Evolutionary conservation across 2,797 vertebrate species (phyloP), one percentile per base, ranked within the genome.

Genomic region (Hydrocynus forskahlii): DNA sequence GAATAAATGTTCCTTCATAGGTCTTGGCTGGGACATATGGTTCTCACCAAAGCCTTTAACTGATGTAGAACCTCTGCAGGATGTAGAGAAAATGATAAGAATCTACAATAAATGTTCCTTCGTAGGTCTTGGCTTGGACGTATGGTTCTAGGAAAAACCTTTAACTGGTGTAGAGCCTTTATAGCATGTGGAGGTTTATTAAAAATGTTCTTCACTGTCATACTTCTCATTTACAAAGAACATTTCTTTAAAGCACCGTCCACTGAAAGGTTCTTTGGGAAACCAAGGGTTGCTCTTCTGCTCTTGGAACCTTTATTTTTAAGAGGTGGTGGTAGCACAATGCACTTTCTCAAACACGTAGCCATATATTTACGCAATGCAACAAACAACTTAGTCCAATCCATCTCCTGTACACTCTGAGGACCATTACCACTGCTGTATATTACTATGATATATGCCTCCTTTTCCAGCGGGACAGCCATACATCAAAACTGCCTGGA

Each of bases 401-500:
- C 74, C 52, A 83, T 85, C 84, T 66, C 71, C 40, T 67, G 72
- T 68, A 79, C 64, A 52, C 72, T 80, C 79, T 69, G 67, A 81
- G 74, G 63, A 75, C 69, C 76, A 81, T 88, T 84, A 85, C 76
- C 64, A 76, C 67, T 76, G 68, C 25, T 75, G 60, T 52, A 62
- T 57, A 73, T 83, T 83, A 81, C 85, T 79, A 66, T 78, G 76
- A 87, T 85, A 78, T 72, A 87, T 84, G 63, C 68, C 50, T 43
- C 54, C 45, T 67, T 70, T 77, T 25, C 57, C 48, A 54, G 77
- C 1, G 54, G 74, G 82, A 85, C 81, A 81, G 75, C 67, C 73
- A 86, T 88, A 82, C 80, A 88, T 85, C 84, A 84, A 79, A 78
- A 68, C 73, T 48, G 72, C 83, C 25, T 66, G 13, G 71, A 71